Evolutionary conservation across 2,888 invertebrate species (phyloP), one percentile per base, ranked within the genome.

Genomic region (Trissolcus brochymenae): DNA sequence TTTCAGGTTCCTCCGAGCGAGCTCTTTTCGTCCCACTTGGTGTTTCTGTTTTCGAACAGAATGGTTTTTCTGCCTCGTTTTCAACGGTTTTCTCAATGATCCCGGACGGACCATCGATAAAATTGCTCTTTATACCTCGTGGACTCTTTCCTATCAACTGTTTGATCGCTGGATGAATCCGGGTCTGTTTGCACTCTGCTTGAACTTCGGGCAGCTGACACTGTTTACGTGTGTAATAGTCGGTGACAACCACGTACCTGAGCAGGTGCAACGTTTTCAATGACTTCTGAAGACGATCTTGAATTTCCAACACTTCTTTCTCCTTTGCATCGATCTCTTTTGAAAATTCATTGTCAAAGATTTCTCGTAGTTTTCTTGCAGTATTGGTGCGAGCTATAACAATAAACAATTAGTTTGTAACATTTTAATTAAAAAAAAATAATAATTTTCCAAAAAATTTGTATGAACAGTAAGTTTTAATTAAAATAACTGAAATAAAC

Each of bases 101-200:
- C 0, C 80, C 67, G 6, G 79, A 59, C 3, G 80, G 54, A 6
- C 16, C 53, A 53, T 78, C 74, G 16, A 80, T 78, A 40, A 80
- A 80, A 64, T 76, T 75, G 14, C 62, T 62, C 41, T 77, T 67
- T 60, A 71, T 73, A 6, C 49, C 19, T 59, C 60, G 79, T 0
- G 92, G 90, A 65, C 90, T 88, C 81, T 92, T 92, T 4, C 94
- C 94, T 0, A 95, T 90, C 11, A 95, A 90, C 82, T 94, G 71
- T 94, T 93, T 81, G 0, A 95, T 90, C 0, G 96, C 94, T 0
- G 96, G 96, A 89, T 96, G 96, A 55, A 96, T 91, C 4, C 91
- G 87, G 17, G 87, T 89, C 81, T 91, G 91, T 54, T 89, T 90
- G 1, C 84, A 82, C 19, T 88, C 87, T 51, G 89, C 21, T 66